Conservation (phyloP, 53 echinoderm and acorn worm species). For the Henricia sp. region DNA sequence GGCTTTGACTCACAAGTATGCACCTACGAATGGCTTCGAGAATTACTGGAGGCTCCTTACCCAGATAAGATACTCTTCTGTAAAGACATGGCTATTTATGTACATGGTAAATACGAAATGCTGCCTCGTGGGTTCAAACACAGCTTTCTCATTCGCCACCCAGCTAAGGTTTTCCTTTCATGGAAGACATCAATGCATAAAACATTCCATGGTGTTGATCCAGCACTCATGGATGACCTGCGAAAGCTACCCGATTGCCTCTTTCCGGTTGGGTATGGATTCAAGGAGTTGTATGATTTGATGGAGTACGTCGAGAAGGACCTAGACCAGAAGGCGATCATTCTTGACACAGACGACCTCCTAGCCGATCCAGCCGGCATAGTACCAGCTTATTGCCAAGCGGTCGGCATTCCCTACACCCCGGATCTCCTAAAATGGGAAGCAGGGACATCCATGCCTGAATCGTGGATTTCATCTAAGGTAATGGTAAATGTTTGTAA, state of each 20-base stretch:
- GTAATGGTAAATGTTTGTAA: neutral
- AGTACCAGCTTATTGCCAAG: conserved; percentile 39
- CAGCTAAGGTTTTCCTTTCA: conserved; percentile 46
- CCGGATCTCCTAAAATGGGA: conserved; percentile 40
- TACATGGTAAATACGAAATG: conserved; percentile 31
- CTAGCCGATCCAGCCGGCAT: conserved; percentile 33
- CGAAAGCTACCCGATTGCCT: neutral
- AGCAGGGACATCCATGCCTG: neutral
- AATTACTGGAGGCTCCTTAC: conserved; percentile 39
- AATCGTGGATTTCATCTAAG: conserved; percentile 38
- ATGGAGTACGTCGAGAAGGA: conserved; percentile 35
- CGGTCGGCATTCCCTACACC: conserved; percentile 49
- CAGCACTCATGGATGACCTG: neutral
- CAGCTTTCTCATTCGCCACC: conserved; percentile 59
- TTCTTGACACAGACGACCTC: conserved; percentile 56
- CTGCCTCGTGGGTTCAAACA: conserved; percentile 39
- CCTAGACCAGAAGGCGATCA: conserved; percentile 18
- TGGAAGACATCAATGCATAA: neutral
- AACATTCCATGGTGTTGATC: neutral
- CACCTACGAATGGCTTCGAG: conserved; percentile 37
- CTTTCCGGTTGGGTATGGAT: conserved; percentile 32
- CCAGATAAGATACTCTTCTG: conserved; percentile 20
- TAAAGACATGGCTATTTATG: conserved; percentile 24
- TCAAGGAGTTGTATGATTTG: conserved; percentile 51
- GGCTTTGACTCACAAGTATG: conserved; percentile 18